Conservation (phyloP, 1,140 invertebrate genomes). For the Leptopilina clavipes region DNA sequence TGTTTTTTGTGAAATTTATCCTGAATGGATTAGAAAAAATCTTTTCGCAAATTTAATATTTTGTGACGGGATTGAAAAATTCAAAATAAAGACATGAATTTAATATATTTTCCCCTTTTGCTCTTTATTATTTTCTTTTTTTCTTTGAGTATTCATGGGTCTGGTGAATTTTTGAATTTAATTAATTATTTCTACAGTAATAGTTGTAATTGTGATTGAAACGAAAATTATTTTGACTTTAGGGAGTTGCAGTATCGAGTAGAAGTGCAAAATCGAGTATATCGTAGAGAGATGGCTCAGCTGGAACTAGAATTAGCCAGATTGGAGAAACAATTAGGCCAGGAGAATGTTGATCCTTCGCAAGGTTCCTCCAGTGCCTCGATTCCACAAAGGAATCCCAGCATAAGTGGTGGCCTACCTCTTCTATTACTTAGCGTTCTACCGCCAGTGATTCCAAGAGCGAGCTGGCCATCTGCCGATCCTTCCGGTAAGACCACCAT, state of each 20-base stretch:
- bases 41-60: too few species aligned
- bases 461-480: slow-evolving; percentile 84
- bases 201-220: too few species aligned
- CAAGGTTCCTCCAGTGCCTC: slow-evolving; percentile 76
- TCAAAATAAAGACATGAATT: too few species aligned
- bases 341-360: slow-evolving; percentile 72
- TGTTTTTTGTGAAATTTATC: too few species aligned
- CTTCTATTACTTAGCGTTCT: slow-evolving; percentile 82
- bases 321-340: slow-evolving; percentile 82
- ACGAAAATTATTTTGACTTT: too few species aligned
- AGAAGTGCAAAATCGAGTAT: slow-evolving; percentile 93
- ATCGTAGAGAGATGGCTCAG: slow-evolving; percentile 87
- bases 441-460: slow-evolving; percentile 83
- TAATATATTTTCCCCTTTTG: too few species aligned
- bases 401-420: slow-evolving; percentile 81
- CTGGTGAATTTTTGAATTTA: too few species aligned
- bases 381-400: slow-evolving; percentile 78
- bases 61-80: too few species aligned
- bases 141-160: too few species aligned
- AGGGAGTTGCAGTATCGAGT: slow-evolving; percentile 88
- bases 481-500: slow-evolving; percentile 64
- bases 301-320: slow-evolving; percentile 87
- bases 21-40: too few species aligned
- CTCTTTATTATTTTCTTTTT: too few species aligned
- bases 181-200: too few species aligned